These are phyloP conservation scores for Mormyrus hasselquistii DNA, from an alignment of 2,797 vertebrate genomes.

Conservation along the genomic window DNA sequence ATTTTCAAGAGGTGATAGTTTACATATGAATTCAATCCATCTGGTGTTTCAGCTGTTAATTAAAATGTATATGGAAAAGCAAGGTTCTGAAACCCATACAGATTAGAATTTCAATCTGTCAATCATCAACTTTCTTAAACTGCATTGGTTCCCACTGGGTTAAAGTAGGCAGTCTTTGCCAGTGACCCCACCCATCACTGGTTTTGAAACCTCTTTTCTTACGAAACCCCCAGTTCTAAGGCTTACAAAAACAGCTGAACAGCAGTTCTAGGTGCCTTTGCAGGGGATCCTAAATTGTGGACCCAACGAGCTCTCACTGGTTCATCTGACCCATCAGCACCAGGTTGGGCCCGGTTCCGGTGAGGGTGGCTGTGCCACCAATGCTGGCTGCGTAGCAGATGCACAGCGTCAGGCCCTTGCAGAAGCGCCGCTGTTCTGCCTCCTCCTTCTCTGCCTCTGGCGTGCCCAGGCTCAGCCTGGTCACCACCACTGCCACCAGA, in stretches of 20 bases:
- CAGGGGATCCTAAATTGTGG: neutral
- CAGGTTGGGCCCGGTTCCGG: constrained; percentile 87
- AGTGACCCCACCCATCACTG: neutral
- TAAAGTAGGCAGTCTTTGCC: neutral
- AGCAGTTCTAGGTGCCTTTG: neutral
- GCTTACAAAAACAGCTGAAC: neutral
- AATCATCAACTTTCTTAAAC: neutral
- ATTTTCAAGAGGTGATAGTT: neutral
- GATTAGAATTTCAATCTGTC: neutral
- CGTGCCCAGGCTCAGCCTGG: constrained; percentile 17
- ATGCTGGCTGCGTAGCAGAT: constrained; percentile 91
- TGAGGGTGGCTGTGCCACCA: constrained; percentile 86
- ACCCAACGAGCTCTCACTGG: constrained; percentile 63
- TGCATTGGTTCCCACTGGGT: neutral
- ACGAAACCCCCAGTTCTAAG: neutral
- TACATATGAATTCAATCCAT: neutral
- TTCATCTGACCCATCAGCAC: constrained; percentile 85
- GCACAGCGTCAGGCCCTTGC: constrained; percentile 79
- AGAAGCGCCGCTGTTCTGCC: constrained; percentile 47
- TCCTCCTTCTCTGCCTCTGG: constrained; percentile 26
- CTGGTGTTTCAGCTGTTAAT: neutral
- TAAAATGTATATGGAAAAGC: neutral
- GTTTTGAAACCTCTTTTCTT: neutral
- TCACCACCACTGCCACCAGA: constrained; percentile 26
- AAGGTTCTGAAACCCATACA: neutral